phyloP scores from a whole-genome alignment of 2,113 vertebrate genomes.

The Plestiodon gilberti region DNA sequence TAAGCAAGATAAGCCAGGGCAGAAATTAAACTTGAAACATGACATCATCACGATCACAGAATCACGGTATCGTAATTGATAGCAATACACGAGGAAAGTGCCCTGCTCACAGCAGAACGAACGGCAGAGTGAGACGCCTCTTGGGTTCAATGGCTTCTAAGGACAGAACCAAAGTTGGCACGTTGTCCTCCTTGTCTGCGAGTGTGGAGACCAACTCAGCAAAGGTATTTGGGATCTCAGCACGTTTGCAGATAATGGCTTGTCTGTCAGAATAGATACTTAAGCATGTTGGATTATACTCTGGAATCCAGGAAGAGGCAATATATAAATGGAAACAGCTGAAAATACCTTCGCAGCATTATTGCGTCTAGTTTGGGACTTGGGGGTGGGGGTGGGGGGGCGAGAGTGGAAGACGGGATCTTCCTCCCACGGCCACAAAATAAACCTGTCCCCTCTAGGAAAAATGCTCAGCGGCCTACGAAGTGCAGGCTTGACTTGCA shows the following conservation, averaged over 20 bases:
- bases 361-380: background rate
- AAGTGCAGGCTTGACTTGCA: no score
- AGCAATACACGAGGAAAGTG: background rate
- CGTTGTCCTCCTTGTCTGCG: background rate
- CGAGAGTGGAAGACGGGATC: background rate
- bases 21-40: fast-evolving
- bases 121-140: fast-evolving
- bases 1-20: background rate
- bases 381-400: no score
- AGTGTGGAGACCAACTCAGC: conserved; percentile 7
- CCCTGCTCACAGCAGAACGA: background rate
- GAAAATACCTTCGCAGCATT: background rate
- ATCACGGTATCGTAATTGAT: background rate
- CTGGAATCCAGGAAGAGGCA: background rate
- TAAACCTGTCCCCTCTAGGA: background rate
- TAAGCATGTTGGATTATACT: background rate
- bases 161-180: background rate
- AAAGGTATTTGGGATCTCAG: background rate
- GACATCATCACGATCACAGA: background rate
- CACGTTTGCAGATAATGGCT: background rate
- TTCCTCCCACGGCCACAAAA: background rate
- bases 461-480: background rate
- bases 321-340: conserved; percentile 3
- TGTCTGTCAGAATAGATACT: background rate
- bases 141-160: background rate